A percentile compares a stretch with the other conserved stretches of the same genome.
phyloP scores from a whole-genome alignment of 2,113 vertebrate species.

The Anguilla rostrata region DNA sequence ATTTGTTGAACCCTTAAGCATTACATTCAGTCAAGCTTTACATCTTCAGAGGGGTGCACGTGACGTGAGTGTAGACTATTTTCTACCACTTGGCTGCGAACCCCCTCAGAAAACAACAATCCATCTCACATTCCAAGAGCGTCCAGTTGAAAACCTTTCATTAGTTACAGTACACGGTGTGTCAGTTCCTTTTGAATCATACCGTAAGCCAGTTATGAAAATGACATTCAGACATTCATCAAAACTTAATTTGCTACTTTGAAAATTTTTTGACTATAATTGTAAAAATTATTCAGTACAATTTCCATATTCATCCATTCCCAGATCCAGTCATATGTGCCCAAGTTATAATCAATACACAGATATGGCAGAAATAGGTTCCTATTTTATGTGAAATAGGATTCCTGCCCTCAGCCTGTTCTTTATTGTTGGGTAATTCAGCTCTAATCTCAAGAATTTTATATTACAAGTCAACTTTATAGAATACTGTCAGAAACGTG shows the following conservation, averaged over 20 bases:
- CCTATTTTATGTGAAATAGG: background rate
- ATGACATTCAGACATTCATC: background rate
- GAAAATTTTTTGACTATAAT: constrained; percentile 15
- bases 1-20: background rate
- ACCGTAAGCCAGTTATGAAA: constrained; percentile 29
- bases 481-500: background rate
- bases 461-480: background rate
- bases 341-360: constrained; percentile 13
- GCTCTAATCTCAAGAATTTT: background rate
- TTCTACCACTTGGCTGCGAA: constrained; percentile 9
- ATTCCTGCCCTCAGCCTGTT: background rate
- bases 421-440: background rate
- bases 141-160: constrained; percentile 38
- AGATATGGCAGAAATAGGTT: background rate
- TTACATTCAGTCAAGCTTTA: constrained; percentile 13
- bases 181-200: constrained; percentile 41
- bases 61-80: constrained; percentile 12
- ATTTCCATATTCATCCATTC: constrained; percentile 4
- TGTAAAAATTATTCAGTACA: constrained; percentile 12
- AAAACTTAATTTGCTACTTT: constrained; percentile 26
- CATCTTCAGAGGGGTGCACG: constrained; percentile 17
- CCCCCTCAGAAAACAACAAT: constrained; percentile 16
- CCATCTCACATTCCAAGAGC: constrained; percentile 31
- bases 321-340: constrained; percentile 5
- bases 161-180: constrained; percentile 42